These are phyloP conservation scores for Cardiocondyla obscurior DNA, from an alignment of 1,140 invertebrate genomes.

Conservation along the genomic window DNA sequence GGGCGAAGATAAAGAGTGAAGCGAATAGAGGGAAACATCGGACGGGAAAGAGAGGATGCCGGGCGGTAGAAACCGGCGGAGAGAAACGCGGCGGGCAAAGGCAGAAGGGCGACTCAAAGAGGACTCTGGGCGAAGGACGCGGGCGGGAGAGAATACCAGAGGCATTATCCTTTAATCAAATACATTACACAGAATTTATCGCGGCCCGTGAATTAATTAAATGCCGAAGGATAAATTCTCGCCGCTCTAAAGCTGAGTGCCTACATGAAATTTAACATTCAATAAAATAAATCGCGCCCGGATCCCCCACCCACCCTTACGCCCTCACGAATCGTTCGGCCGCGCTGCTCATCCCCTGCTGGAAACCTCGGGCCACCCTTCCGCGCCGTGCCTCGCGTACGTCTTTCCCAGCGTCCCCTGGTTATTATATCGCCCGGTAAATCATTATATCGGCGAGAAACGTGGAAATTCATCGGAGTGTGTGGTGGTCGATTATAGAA, in stretches of 20 bases:
- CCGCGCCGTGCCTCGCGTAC: neutral
- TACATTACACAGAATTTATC: conserved; percentile 84
- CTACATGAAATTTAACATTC: conserved; percentile 81
- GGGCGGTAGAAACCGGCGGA: conserved; percentile 29
- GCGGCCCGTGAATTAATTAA: conserved; percentile 83
- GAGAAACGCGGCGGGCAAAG: conserved; percentile 51
- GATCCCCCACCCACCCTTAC: neutral
- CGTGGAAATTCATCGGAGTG: conserved; percentile 11
- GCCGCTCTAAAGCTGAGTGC: conserved; percentile 71
- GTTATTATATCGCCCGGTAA: conserved; percentile 47
- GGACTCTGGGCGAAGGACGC: conserved; percentile 40
- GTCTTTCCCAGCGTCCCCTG: conserved; percentile 1
- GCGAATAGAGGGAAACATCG: conserved; percentile 33
- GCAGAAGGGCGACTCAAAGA: conserved; percentile 64
- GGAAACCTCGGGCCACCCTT: conserved; percentile 37
- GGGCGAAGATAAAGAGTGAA: conserved; percentile 55
- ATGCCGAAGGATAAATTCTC: conserved; percentile 84
- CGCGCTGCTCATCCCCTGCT: conserved; percentile 10
- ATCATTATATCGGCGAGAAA: conserved; percentile 42
- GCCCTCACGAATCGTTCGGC: conserved; percentile 62
- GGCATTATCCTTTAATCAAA: conserved; percentile 84
- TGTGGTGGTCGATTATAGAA: conserved; percentile 16
- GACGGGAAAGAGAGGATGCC: conserved; percentile 11
- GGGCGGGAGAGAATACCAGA: conserved; percentile 71
- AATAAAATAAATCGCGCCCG: conserved; percentile 80